Evolutionary conservation across 2,888 invertebrate species (phyloP), one percentile per base, ranked within the genome.

Genomic region (Tachina grossa): DNA sequence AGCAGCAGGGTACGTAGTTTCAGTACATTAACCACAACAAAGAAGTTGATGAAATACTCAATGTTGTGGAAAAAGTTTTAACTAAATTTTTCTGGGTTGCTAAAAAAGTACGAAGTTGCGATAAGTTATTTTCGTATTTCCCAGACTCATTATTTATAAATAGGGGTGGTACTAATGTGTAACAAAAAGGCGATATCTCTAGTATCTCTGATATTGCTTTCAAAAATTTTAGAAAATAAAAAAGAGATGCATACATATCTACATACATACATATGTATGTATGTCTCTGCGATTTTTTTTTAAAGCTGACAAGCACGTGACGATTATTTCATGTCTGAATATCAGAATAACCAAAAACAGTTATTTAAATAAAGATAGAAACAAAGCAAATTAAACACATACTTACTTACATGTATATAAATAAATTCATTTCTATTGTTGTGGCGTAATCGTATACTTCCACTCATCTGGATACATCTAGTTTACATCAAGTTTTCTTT

Each of bases 331-430:
- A 31, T 45, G 19, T 43, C 31, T 57, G 14, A 47, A 57, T 16
- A 16, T 16, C 9, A 75, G 4, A 55, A 45, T 13, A 65, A 45
- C 19, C 31, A 14, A 76, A 47, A 66, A 39, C 43, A 55, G 39
- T 74, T 74, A 74, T 53, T 65, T 55, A 49, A 77, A 68, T 68
- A 41, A 41, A 59, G 68, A 68, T 51, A 61, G 61, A 59, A 49
- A n/a, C 2, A 14, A 51, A 68, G 16, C 31, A 31, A 31, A 31
- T 6, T 31, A 31, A 31, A 31, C 0, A 39, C 2, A 9, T 9
- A 63, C 10, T 45, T 31, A 22, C 16, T n/a, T n/a, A n/a, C n/a
- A n/a, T n/a, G n/a, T n/a, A n/a, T n/a, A 57, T 66, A 57, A 10
- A 68, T 57, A 47, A 39, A 39, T 45, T 65, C 16, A 16, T 75